Percentiles rank a stretch among this genome's conserved stretches.
These are phyloP conservation scores for Oenanthe oenanthe DNA, from an alignment of 2,113 vertebrate genomes.

Conservation along the genomic window DNA sequence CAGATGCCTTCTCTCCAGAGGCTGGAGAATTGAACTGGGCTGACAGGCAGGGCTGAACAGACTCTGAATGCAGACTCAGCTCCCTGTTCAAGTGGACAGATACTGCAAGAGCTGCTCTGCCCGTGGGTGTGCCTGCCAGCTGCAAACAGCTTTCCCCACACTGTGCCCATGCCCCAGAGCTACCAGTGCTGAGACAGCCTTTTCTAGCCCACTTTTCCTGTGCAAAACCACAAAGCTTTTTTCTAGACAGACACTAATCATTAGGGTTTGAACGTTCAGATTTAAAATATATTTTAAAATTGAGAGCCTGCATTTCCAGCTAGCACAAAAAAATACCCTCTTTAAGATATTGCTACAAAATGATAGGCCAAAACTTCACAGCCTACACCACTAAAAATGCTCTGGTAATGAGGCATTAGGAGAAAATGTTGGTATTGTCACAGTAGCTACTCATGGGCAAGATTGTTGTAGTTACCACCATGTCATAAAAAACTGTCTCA, in stretches of 20 bases:
- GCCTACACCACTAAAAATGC: not conserved
- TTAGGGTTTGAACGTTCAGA: not conserved
- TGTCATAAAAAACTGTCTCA: not conserved
- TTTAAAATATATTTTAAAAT: not conserved
- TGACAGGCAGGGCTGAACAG: not conserved
- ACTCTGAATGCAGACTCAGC: not conserved
- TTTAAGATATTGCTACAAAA: not conserved
- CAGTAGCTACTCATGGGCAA: not conserved
- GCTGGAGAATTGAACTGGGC: not conserved
- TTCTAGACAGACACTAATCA: not conserved
- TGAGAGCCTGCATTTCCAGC: not conserved
- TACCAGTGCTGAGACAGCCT: not conserved
- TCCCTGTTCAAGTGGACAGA: not conserved
- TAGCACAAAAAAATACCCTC: not conserved
- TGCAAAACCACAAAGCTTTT: slow-evolving; percentile 4
- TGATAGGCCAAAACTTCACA: not conserved
- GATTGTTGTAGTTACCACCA: not conserved
- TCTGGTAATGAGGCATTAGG: not conserved
- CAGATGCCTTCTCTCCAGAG: not conserved
- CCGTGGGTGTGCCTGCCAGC: not conserved
- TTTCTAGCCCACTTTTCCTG: slow-evolving; percentile 1
- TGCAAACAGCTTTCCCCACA: not conserved
- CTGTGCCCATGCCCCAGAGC: not conserved
- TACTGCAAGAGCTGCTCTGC: not conserved
- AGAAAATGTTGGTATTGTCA: not conserved